Evolutionary conservation across 2,797 vertebrate genomes (phyloP), one percentile per base, ranked within the genome.

Genomic region (Ambastaia sidthimunki): DNA sequence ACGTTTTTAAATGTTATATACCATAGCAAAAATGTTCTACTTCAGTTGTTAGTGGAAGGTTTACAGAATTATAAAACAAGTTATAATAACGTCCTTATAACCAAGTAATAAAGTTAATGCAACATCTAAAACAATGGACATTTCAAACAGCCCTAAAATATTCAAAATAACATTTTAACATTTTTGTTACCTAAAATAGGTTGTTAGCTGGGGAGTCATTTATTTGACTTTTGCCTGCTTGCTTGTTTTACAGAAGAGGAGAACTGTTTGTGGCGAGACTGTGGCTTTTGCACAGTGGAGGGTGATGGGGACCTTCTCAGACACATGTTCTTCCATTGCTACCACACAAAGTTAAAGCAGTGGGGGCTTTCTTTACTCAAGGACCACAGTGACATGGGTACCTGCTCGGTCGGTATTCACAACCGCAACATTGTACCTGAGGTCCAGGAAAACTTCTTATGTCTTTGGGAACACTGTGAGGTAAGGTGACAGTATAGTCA

Each of bases 321-420:
- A 71, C 98, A 99, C 0, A 90, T 98, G 11, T 96, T 96, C 87
- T 99, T 98, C 86, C 98, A 99, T 89, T 98, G 96, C 89, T 99
- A 98, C 90, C 98, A 99, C 88, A 96, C 95, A 15, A 99, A 98
- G 90, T 92, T 99, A 79, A 99, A 99, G 85, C 96, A 98, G 89
- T 90, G 95, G 94, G 98, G 98, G 7, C 93, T 95, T 71, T 92
- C 92, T 72, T 94, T 96, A 48, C 93, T 99, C 59, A 93, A 93
- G 72, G 90, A 88, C 54, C 96, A 98, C 86, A 88, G 93, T 0
- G 93, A 94, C 0, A 87, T 96, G 7, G 96, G 94, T 69, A 91
- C 89, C 50, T 99, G 98, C 86, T 94, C 96, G 81, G 92, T 99
- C 78, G 96, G 96, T 63, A 89, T 91, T 75, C 95, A 97, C 84